Evolutionary conservation across 2,113 vertebrate species (phyloP), one percentile per base, ranked within the genome.

Genomic region (Cephalopholis sonnerati): DNA sequence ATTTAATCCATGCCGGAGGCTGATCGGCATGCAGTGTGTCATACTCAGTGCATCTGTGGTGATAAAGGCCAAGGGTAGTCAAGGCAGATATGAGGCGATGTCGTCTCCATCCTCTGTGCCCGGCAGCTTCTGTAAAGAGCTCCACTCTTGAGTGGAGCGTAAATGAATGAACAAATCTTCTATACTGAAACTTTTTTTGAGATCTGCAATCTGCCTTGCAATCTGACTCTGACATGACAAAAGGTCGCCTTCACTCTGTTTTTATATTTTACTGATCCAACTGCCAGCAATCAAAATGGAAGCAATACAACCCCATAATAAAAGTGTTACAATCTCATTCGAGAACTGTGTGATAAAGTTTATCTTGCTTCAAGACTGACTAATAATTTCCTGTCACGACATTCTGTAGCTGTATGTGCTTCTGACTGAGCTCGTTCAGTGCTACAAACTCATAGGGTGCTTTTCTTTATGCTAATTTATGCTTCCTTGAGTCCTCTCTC

Each of bases 1-100:
- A 88, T 91, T 90, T 70, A 85, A 90, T 89, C 87, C 89, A 84
- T 55, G 82, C 73, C 89, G 90, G 88, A 92, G 55, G 65, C 41
- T 25, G 64, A 86, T 85, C 85, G 88, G 87, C 84, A 69, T 71
- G 70, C 86, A 75, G 53, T 76, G 75, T 87, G 84, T 91, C 91
- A 92, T 90, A 79, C 79, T 71, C 61, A 50, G 88, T 87, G 71
- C 29, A 89, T 90, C 78, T 41, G 20, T 25, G 48, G 24, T 16
- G 68, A 75, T 85, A 86, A 89, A 93, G 86, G 88, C 78, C 87
- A 83, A 81, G 84, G 86, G 81, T 79, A 68, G 77, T 63, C 70
- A 75, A 46, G 58, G 76, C 41, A 68, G 66, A 86, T 75, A 81
- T 58, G 51, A 82, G 72, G 75, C 46, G 7, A 74, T 79, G 80